Percentiles rank a stretch among this genome's conserved stretches.
Conservation (phyloP, 2,888 invertebrate species). For the Pyralis farinalis region DNA sequence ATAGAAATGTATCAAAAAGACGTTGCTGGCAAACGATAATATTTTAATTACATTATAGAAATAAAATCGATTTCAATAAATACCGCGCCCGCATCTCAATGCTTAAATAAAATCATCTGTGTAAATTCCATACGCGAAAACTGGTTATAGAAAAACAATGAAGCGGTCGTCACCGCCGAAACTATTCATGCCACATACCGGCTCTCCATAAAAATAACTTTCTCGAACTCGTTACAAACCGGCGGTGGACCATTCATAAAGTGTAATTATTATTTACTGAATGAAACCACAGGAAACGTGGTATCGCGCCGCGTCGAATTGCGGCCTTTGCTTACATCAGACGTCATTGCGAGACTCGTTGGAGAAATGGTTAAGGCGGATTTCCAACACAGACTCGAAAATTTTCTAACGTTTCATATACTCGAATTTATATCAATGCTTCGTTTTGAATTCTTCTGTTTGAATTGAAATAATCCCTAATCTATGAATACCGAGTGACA, state of each 20-base stretch:
- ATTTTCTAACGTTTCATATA: no score
- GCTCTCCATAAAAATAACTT: conserved; percentile 31
- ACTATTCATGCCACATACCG: conserved; percentile 14
- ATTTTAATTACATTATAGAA: no score
- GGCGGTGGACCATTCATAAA: conserved; percentile 34
- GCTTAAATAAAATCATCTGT: conserved; percentile 4
- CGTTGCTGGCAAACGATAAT: no score
- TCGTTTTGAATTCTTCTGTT: no score
- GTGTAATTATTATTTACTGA: conserved; percentile 44
- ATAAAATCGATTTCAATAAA: no score
- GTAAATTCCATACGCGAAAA: conserved; percentile 5
- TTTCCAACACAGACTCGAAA: not conserved
- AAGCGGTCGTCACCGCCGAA: conserved; percentile 2
- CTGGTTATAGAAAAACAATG: conserved; percentile 11
- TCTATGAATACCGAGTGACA: no score
- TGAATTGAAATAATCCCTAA: no score
- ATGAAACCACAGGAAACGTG: conserved; percentile 48
- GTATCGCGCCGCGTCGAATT: conserved; percentile 33
- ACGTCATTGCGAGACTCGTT: conserved; percentile 10
- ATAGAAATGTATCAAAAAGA: no score
- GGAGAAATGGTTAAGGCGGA: conserved; percentile 6
- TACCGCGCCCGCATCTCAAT: not conserved
- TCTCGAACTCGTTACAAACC: conserved; percentile 33
- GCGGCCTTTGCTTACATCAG: conserved; percentile 40
- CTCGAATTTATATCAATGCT: no score